A percentile compares a stretch with the other conserved stretches of the same genome.
Evolutionary conservation across 2,797 vertebrate species (phyloP).

Genomic region (Mareca strepera): DNA sequence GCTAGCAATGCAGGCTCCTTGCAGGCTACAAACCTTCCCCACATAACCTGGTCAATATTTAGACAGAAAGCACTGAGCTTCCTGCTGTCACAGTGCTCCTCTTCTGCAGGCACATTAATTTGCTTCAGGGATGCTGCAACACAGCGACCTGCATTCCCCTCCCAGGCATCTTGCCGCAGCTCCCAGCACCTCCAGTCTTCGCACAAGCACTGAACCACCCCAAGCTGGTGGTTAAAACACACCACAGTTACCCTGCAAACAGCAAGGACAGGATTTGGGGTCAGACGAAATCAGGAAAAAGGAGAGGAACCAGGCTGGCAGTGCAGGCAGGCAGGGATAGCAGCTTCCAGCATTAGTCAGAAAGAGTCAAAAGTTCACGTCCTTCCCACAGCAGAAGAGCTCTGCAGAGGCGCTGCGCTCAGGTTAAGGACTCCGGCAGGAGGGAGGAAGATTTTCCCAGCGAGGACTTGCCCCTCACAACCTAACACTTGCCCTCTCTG

Average conservation of each 20-base stretch:
- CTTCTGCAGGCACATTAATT: neutral
- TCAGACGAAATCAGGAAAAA: neutral
- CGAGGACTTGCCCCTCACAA: neutral
- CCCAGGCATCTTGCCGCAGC: neutral
- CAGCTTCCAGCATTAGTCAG: neutral
- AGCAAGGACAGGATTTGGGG: neutral
- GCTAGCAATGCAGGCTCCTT: neutral
- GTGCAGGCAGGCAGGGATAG: neutral
- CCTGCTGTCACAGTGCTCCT: neutral
- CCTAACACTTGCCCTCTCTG: neutral
- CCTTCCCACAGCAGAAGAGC: conserved; percentile 15
- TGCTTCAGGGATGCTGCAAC: neutral
- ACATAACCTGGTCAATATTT: neutral
- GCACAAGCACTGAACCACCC: neutral
- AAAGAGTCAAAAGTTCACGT: neutral
- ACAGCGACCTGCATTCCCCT: neutral
- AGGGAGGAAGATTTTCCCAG: neutral
- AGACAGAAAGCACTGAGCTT: neutral
- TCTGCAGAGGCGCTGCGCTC: neutral
- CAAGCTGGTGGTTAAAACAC: neutral
- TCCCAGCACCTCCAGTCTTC: neutral
- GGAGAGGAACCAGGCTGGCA: neutral
- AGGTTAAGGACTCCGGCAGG: neutral
- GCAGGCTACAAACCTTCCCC: neutral
- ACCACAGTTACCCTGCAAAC: neutral